Conservation (phyloP, 2,888 invertebrate species). For the Ophioninae sp. region DNA sequence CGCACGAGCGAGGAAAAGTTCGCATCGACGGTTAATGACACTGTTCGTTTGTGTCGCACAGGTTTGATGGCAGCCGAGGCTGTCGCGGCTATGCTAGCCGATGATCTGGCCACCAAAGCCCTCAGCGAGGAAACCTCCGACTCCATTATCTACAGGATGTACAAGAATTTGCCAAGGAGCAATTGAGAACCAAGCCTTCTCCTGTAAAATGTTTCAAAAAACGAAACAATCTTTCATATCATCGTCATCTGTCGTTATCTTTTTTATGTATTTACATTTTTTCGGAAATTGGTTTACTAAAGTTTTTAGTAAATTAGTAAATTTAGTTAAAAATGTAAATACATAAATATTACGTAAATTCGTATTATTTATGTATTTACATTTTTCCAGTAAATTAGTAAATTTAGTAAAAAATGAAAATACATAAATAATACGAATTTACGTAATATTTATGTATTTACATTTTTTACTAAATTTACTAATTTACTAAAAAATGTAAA, state of each 20-base stretch:
- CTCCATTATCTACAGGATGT: slow-evolving; percentile 77
- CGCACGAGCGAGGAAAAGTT: slow-evolving; percentile 23
- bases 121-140: slow-evolving; percentile 76
- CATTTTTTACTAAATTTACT: too few relatives aligned
- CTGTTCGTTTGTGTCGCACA: slow-evolving; percentile 65
- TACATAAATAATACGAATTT: too few relatives aligned
- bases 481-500: too few relatives aligned
- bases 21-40: slow-evolving; percentile 35
- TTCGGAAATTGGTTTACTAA: too few relatives aligned
- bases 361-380: too few relatives aligned
- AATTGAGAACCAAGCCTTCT: slow-evolving; percentile 59
- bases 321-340: too few relatives aligned
- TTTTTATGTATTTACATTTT: not conserved
- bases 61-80: slow-evolving; percentile 79
- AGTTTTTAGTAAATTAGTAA: too few relatives aligned
- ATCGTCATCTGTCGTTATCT: slow-evolving; percentile 10
- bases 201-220: not conserved
- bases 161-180: slow-evolving; percentile 73
- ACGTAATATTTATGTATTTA: too few relatives aligned
- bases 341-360: too few relatives aligned
- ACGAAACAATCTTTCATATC: slow-evolving; percentile 11
- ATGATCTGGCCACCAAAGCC: slow-evolving; percentile 77
- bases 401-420: too few relatives aligned
- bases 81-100: slow-evolving; percentile 79
- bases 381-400: too few relatives aligned